Base-by-base conservation (phyloP, 2,113 vertebrate species). In the Catagonus wagneri region DNA sequence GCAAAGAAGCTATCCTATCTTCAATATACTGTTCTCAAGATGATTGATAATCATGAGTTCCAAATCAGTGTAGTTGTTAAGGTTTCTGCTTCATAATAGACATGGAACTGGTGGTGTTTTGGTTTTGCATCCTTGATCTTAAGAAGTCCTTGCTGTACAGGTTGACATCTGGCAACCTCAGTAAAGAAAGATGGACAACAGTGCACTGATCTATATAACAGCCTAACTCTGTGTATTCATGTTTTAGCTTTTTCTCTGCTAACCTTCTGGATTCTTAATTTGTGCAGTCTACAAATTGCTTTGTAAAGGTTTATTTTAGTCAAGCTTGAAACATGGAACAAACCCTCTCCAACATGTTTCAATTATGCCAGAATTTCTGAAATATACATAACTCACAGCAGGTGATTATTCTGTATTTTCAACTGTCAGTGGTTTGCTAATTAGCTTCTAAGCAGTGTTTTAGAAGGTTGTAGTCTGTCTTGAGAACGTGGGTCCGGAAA, bases 401-500 rank as follows among this genome's bases (percentile, higher is more conserved):
- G 88, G 6, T 95, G 7, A 80, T 71, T 92, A 6, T 86, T 54
- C 61, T 92, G 0, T 83, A 36, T 83, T 36, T 89, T 89, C 22
- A 93, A 50, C n/a, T 80, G 17, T 93, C 27, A 81, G 0, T 61
- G 50, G 27, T 86, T 95, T 32, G 66, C 65, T 86, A 83, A 88
- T 66, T 90, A 83, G 52, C 23, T 84, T 75, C 9, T 71, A 81
- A 76, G 66, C 23, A 36, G 2, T 93, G 17, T 79, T 97, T 90
- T 75, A 84, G 78, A 96, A 92, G 71, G 29, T 88, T 66, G 12
- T 52, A 86, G 71, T 89, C 22, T 66, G 1, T 83, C 74, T 97
- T 94, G 66, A 94, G 63, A 96, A 89, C 69, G 69, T 44, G 54
- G 27, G 27, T 75, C 63, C 93, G 58, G 68, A 86, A 93, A 90